These are phyloP conservation scores for Mustelus asterias DNA, from an alignment of 2,113 vertebrate species.

Conservation along the genomic window DNA sequence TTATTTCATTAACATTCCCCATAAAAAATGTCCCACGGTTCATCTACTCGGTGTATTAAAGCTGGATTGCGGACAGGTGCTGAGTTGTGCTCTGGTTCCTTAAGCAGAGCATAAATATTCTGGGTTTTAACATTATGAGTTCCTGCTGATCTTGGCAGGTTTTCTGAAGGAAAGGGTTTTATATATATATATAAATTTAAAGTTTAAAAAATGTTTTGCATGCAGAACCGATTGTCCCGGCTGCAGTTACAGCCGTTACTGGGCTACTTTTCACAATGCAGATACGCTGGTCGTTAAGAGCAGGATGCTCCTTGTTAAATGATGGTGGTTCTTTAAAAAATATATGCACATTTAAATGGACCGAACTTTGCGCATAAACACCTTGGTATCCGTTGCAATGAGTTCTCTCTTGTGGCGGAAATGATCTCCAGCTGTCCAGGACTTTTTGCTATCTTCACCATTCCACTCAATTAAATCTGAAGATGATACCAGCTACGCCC, in stretches of 20 bases:
- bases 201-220: too few species aligned
- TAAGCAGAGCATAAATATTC: background rate
- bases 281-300: background rate
- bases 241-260: background rate
- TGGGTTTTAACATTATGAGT: background rate
- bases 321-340: too few species aligned
- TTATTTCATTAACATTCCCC: background rate
- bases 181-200: background rate
- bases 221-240: background rate
- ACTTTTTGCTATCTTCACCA: background rate
- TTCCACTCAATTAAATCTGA: background rate
- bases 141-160: background rate
- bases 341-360: background rate
- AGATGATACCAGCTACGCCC: background rate
- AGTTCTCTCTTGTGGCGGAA: background rate
- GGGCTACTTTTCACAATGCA: background rate
- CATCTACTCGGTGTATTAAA: background rate
- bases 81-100: background rate
- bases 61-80: background rate
- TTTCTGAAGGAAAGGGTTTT: background rate
- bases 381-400: background rate
- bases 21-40: background rate
- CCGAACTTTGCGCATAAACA: background rate
- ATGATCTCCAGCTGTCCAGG: background rate
- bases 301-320: background rate